Evolutionary conservation across 92 coral and sea anemone species (phyloP), one percentile per base, ranked within the genome.

Genomic region (Epizoanthus rinbou): DNA sequence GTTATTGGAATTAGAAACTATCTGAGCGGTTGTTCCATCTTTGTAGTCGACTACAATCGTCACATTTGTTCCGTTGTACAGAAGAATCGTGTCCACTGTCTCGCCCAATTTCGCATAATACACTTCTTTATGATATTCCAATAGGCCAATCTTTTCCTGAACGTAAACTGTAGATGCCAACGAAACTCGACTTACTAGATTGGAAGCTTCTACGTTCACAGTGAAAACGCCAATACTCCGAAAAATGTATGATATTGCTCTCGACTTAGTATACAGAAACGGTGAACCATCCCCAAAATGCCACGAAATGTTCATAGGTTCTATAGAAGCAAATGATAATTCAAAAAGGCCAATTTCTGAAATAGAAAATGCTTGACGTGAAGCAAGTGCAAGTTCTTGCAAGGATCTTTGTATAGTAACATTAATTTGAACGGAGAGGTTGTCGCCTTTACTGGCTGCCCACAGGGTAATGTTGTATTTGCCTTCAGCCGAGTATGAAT

Each of bases 201-300:
- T 78, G n/a, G n/a, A 62, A 33, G 82, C 82, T 78, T 78, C 23
- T 24, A 78, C 58, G 45, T 41, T 62, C 19, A 78, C 82, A 41
- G 1, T 1, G 22, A 21, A 78, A 16, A 18, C 18, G 10, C 82
- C 82, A 13, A 7, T 3, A 11, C 41, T 41, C 21, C 17, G 1
- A 78, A 37, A 78, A 5, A 70, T 1, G 57, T 60, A 63, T 1
- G 18, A 21, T 3, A 78, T 43, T 21, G 19, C 22, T 17, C 37
- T 39, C 21, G 23, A 41, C 43, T 37, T 59, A 28, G 69, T 10
- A 13, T 60, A 62, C 13, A 54, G 82, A 43, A 78, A 78, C 0
- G 45, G 5, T 11, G 16, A 5, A 28, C 71, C 82, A 78, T 37
- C 22, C 39, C 72, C 82, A 62, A 78, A 78, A 39, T 63, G 23